Evolutionary conservation across 2,797 vertebrate genomes (phyloP), one percentile per base, ranked within the genome.

Genomic region (Anableps anableps): DNA sequence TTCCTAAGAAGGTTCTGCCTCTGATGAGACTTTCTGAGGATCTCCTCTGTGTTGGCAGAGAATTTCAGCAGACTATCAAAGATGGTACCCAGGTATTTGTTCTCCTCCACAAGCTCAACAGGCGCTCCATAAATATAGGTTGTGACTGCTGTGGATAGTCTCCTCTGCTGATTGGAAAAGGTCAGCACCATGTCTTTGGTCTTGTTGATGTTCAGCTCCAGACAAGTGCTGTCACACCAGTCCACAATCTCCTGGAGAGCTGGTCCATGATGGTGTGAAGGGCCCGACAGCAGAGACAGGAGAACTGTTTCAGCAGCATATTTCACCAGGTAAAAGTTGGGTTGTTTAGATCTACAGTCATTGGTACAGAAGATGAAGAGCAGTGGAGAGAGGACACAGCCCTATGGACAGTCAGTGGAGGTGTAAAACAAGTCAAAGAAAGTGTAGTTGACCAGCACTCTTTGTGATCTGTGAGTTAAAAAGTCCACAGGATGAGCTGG

Each of bases 91-190:
- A 72, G 45, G 13, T 48, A 48, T 72, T 72, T 72, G n/a, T 72
- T 2, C 70, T 48, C 45, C n/a, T 48, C 70, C 4, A 19, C 43
- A 17, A 31, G 43, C 13, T 48, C 68, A 26, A 45, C 41, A 43
- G 41, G 68, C 38, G 13, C 23, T 31, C 45, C 11, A 47, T 72
- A 43, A 2, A 72, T 72, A 8, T 29, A n/a, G 45, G 71, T 48
- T 29, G 34, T 53, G 47, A 74, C 48, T 36, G 31, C 48, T 55
- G 72, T 55, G 11, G 48, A 2, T 21, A 26, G 21, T n/a, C 10
- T 34, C 50, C 50, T 38, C 72, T 74, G 50, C 72, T 74, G 31
- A 7, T 74, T 36, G 50, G 50, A 74, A 38, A 74, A n/a, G 2
- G 50, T 74, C 50, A 53, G 21, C 50, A 38, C 21, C 34, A 41